Conservation (phyloP, 64 coral and sea anemone genomes). For the Platygyra sinensis region DNA sequence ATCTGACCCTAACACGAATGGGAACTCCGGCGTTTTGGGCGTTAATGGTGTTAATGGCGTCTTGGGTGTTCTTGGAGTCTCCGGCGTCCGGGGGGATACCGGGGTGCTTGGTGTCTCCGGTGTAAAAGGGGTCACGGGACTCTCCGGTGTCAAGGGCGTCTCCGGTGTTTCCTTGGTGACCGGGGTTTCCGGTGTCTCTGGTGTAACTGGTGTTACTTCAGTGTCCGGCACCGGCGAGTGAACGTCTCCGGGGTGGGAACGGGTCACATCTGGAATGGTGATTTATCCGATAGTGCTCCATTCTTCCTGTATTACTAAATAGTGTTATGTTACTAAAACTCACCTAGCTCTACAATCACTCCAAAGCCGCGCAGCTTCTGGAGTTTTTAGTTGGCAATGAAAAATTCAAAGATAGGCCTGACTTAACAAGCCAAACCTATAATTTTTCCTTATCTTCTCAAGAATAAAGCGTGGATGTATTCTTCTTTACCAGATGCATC, state of each 20-base stretch:
- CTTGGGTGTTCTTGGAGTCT: slow-evolving; percentile 53
- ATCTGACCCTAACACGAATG: slow-evolving; percentile 11
- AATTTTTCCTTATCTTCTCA: too few species aligned
- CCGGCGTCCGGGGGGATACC: slow-evolving; percentile 56
- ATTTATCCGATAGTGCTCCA: slow-evolving; percentile 20
- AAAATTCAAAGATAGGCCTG: too few species aligned
- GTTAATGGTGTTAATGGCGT: slow-evolving; percentile 44
- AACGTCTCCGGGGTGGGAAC: background rate
- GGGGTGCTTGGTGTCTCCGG: slow-evolving; percentile 65
- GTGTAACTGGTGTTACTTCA: slow-evolving; percentile 28
- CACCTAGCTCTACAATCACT: too few species aligned
- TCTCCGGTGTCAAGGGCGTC: slow-evolving; percentile 47
- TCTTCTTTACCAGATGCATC: too few species aligned
- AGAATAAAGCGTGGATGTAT: too few species aligned
- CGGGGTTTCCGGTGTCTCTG: slow-evolving; percentile 61
- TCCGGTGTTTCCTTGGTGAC: slow-evolving; percentile 61
- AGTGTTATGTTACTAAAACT: background rate
- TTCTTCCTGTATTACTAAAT: background rate
- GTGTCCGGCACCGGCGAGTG: slow-evolving; percentile 49
- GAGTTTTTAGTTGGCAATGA: too few species aligned
- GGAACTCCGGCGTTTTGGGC: slow-evolving; percentile 49
- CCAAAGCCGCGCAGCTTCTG: too few species aligned
- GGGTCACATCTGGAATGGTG: slow-evolving; percentile 43
- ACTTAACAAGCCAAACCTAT: too few species aligned
- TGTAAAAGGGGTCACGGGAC: slow-evolving; percentile 58